phyloP scores from a whole-genome alignment of 2,888 invertebrate genomes.

The Macrophya alboannulata region DNA sequence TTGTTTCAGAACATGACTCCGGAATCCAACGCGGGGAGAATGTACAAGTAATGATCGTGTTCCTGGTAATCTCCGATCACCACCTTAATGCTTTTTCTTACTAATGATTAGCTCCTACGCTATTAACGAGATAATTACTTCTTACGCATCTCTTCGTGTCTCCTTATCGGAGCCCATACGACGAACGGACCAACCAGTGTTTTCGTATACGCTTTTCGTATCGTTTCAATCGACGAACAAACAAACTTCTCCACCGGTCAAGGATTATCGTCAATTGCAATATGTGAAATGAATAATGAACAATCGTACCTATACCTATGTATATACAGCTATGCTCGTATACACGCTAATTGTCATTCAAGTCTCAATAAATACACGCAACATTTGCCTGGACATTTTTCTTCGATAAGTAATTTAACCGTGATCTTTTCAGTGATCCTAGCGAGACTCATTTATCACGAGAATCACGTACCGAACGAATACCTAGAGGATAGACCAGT shows the following conservation, averaged over 20 bases:
- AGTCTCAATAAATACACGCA: slow-evolving; percentile 33
- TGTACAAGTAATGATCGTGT: slow-evolving; percentile 64
- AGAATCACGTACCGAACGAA: slow-evolving; percentile 64
- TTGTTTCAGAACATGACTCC: slow-evolving; percentile 66
- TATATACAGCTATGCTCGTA: neutral
- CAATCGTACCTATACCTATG: neutral
- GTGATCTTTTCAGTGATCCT: slow-evolving; percentile 62
- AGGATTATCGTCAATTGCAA: slow-evolving; percentile 13
- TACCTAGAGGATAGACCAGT: slow-evolving; percentile 62
- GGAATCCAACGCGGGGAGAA: slow-evolving; percentile 61
- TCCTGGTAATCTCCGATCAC: slow-evolving; percentile 64
- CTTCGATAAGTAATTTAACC: slow-evolving; percentile 61
- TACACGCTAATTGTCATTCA: slow-evolving; percentile 57
- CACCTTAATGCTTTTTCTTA: slow-evolving; percentile 52
- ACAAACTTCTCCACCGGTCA: neutral
- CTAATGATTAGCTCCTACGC: slow-evolving; percentile 64
- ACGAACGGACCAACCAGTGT: slow-evolving; percentile 4
- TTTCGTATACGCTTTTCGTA: neutral
- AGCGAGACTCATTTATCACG: slow-evolving; percentile 61
- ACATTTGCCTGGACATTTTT: neutral
- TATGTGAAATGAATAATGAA: slow-evolving; percentile 14
- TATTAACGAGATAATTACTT: slow-evolving; percentile 63
- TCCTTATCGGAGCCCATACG: slow-evolving; percentile 7
- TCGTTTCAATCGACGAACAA: slow-evolving; percentile 34
- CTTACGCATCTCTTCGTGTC: slow-evolving; percentile 51